Evolutionary conservation across 2,113 vertebrate species (phyloP), one percentile per base, ranked within the genome.

Genomic region (Hepsetus odoe): DNA sequence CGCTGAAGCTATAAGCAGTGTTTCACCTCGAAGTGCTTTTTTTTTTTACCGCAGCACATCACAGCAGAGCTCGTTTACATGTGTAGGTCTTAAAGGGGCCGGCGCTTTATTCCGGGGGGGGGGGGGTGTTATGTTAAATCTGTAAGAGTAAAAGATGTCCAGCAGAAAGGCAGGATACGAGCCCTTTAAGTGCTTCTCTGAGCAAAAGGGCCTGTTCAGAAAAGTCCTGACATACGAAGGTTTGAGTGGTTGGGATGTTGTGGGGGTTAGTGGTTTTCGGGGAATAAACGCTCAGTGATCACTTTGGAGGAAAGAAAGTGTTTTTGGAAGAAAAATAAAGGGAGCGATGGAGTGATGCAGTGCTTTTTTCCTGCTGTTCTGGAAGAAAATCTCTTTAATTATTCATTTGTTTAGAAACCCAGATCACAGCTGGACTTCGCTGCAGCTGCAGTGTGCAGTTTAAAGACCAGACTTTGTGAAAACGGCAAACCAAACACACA

Each of bases 361-460:
- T 72, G 80, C 32, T 65, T 49, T 74, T 68, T 58, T 44, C 55
- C 53, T 80, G 84, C 71, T 76, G 76, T 80, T 84, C 77, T 84
- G 69, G 87, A 90, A 86, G n/a, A n/a, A 42, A 86, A 61, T 74
- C 62, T 67, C 72, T 80, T 90, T 28, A 91, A 91, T 90, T 86
- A 90, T 90, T 91, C 12, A 91, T 87, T 79, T 83, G 83, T 88
- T 89, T 87, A 84, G 84, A 88, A 85, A 77, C 79, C 82, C 80
- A 71, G 82, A 87, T 81, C 85, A 85, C 83, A 86, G 82, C 83
- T 87, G 86, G 84, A 83, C 82, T 79, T 84, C 62, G 65, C 79
- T 77, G 70, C 72, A 77, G 81, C 83, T 83, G 62, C 66, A 77
- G 83, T 82, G 55, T 28, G 72, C 6, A 6, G 42, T 44, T 14